Base-by-base conservation (phyloP, 2,888 invertebrate genomes). In the Noctuana brunneofusca region DNA sequence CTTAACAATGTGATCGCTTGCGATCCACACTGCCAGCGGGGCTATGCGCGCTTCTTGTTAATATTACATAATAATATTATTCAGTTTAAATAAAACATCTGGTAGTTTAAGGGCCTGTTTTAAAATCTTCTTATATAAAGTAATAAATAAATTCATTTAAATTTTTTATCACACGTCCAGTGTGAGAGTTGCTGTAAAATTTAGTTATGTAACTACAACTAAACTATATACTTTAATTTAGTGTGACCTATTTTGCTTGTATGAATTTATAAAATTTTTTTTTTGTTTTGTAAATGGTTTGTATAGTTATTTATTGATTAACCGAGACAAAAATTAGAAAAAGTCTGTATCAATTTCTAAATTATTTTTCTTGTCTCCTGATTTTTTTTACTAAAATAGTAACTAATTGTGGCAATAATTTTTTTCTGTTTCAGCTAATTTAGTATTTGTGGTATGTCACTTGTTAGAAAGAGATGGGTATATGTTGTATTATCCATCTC, bases 381-480 rank as follows among this genome's bases (percentile, higher is more conserved):
- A 58, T 24, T 41, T 20, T 43, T 53, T 52, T 52, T 20, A 53
- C 20, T 52, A 30, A 4, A 22, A 0, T 27, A 22, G 49, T 12
- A 18, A 27, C 16, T 43, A 53, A 52, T 30, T 52, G 20, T 53
- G 30, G 6, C 20, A 20, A 30, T 18, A 9, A 12, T 32, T 43
- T 32, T 52, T 52, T 49, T 27, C 53, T 59, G 59, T 59, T 59
- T 59, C 59, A 59, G 59, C 59, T 32, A 8, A 30, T n/a, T 16
- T 9, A 32, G 32, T 48, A 14, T 35, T 38, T 43, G 43, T 32
- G 46, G 16, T 54, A 14, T 54, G n/a, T 48, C 48, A n/a, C 48
- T 12, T 22, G 48, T 16, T 14, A 11, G 48, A 48, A 24, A 22
- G 48, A 6, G 48, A 48, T 48, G 16, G 48, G 4, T 22, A 12